These are phyloP conservation scores for Aphelocoma californica DNA, from an alignment of 2,797 vertebrate genomes.

Conservation along the genomic window DNA sequence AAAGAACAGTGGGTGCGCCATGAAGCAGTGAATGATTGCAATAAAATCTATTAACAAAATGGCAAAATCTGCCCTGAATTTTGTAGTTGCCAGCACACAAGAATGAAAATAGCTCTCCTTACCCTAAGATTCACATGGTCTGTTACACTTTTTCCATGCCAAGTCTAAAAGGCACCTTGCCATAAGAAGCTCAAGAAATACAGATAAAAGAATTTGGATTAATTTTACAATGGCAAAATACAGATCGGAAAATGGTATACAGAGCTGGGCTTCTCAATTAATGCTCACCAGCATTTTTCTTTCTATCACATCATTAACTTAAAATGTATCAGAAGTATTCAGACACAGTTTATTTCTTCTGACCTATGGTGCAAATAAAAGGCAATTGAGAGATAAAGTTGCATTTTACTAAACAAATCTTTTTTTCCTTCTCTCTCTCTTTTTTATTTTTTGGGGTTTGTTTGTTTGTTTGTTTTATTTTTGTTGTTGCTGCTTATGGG, in stretches of 20 bases:
- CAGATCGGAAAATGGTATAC: not conserved
- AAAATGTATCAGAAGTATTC: not conserved
- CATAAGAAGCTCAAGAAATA: not conserved
- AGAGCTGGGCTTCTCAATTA: not conserved
- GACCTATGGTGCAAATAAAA: not conserved
- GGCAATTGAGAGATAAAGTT: not conserved
- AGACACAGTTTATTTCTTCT: not conserved
- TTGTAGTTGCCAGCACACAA: not conserved
- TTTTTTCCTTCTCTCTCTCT: not conserved
- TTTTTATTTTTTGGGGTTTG: no score
- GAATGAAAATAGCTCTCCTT: not conserved
- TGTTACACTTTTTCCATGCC: not conserved
- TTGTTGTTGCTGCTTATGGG: not conserved
- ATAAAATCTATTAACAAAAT: slow-evolving; percentile 19
- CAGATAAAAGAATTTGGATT: not conserved
- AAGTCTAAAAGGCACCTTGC: not conserved
- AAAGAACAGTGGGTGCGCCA: not conserved
- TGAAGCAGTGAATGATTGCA: not conserved
- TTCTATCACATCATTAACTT: not conserved
- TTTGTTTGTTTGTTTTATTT: not conserved
- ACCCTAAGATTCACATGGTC: not conserved
- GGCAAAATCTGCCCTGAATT: slow-evolving; percentile 11
- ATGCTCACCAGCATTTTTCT: not conserved
- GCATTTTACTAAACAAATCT: not conserved
- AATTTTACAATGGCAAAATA: not conserved